A percentile compares a stretch with the other conserved stretches of the same genome.
phyloP scores from a whole-genome alignment of 2,797 vertebrate species.

The Eurystomus glaucurus region DNA sequence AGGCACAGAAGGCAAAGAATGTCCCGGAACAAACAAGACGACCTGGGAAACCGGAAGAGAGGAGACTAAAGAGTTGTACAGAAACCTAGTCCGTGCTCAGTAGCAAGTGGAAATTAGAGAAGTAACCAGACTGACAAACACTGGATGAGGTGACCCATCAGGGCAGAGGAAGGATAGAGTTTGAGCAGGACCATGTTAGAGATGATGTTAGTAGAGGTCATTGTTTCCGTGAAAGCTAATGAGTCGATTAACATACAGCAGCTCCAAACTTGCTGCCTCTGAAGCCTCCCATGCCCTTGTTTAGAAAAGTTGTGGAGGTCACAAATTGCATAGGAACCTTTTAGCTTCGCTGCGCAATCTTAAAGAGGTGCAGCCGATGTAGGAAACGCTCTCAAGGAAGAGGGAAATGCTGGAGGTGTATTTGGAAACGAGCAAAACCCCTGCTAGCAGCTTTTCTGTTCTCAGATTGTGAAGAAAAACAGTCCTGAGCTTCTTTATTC shows the following conservation, averaged over 20 bases:
- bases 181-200: background rate
- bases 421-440: background rate
- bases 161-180: background rate
- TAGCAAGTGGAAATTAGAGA: background rate
- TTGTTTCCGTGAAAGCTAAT: conserved; percentile 6
- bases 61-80: background rate
- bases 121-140: background rate
- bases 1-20: background rate
- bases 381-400: background rate
- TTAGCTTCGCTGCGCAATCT: background rate
- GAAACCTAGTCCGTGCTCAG: background rate
- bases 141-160: background rate
- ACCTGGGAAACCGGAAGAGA: background rate
- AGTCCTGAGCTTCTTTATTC: background rate
- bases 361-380: background rate
- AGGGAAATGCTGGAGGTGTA: background rate
- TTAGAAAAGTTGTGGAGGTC: background rate
- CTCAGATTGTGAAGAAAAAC: background rate
- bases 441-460: background rate
- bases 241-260: background rate
- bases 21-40: background rate
- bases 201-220: background rate
- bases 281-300: background rate
- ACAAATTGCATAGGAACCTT: background rate
- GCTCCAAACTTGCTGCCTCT: background rate